Base-by-base conservation (phyloP, 2,888 invertebrate species). In the Pseudanteris insignis region DNA sequence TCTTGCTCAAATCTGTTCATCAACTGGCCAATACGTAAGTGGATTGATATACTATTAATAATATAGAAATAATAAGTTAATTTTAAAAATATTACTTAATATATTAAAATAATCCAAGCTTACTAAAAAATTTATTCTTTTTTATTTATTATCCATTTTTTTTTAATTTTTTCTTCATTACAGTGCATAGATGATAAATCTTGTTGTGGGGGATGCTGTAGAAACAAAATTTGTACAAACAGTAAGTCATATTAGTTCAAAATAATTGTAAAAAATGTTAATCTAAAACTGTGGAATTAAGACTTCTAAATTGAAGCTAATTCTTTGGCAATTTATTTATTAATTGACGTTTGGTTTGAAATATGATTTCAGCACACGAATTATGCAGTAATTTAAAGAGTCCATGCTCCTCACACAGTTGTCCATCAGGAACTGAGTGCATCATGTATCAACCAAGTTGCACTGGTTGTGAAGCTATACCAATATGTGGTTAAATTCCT, bases 141-240 rank as follows among this genome's bases (percentile, higher is more conserved):
- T n/a, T n/a, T n/a, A n/a, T n/a, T n/a, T n/a, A n/a, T n/a, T n/a
- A n/a, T n/a, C n/a, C n/a, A n/a, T n/a, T n/a, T n/a, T n/a, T n/a
- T n/a, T n/a, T n/a, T n/a, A n/a, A n/a, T n/a, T n/a, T n/a, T n/a
- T n/a, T n/a, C n/a, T n/a, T n/a, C n/a, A 6, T 18, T 18, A 7
- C 15, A 84, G 84, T 84, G 84, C 58, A 71, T 68, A 1, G 83
- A 83, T 63, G 81, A 83, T 46, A 82, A 82, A 43, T 81, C 83
- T 50, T 86, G 86, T 62, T 86, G 86, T 64, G 86, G 85, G 1
- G 86, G 86, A 0, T 86, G 86, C 69, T 86, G 86, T 58, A 80
- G 83, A 46, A 70, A 76, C 21, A 82, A 82, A 54, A 75, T 79
- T 46, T 86, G 86, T 64, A 78, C 83, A 48, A 83, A 84, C 46